These are phyloP conservation scores for Ancistrus triradiatus DNA, from an alignment of 2,113 vertebrate genomes.

Conservation along the genomic window DNA sequence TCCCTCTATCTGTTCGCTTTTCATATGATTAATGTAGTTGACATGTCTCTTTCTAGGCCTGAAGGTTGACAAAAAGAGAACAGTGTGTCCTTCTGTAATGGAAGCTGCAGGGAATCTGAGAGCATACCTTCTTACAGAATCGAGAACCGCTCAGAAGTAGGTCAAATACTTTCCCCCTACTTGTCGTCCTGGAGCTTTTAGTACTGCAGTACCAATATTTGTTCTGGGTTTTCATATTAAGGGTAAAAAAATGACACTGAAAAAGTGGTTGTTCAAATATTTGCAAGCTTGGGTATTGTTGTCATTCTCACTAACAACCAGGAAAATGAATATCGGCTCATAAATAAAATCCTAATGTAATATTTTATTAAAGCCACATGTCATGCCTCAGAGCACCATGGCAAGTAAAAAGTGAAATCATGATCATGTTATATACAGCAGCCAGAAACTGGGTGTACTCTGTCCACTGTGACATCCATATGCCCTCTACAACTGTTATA, in stretches of 20 bases:
- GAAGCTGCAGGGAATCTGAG: constrained; percentile 42
- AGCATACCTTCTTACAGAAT: constrained; percentile 52
- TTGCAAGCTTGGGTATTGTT: constrained; percentile 38
- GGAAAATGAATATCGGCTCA: constrained; percentile 33
- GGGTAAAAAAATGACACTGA: constrained; percentile 49
- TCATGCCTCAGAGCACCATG: constrained; percentile 22
- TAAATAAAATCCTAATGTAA: constrained; percentile 41
- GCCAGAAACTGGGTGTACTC: background rate
- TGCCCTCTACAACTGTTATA: background rate
- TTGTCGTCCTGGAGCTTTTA: constrained; percentile 40
- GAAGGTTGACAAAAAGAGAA: constrained; percentile 16
- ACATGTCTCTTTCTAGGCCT: constrained; percentile 8
- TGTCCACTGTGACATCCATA: background rate
- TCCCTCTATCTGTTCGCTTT: constrained; percentile 6
- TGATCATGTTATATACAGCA: constrained; percentile 14
- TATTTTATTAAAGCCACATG: constrained; percentile 37
- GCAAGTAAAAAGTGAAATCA: constrained; percentile 29
- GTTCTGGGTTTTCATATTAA: constrained; percentile 50
- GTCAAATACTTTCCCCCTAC: constrained; percentile 60
- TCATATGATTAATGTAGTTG: background rate
- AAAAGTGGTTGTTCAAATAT: constrained; percentile 40
- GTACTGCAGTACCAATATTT: constrained; percentile 40
- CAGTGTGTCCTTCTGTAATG: constrained; percentile 26
- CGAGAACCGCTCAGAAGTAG: constrained; percentile 61
- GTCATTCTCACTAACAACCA: constrained; percentile 25